These are phyloP conservation scores for Enteromius treurensis DNA, from an alignment of 2,797 vertebrate species.

Conservation along the genomic window DNA sequence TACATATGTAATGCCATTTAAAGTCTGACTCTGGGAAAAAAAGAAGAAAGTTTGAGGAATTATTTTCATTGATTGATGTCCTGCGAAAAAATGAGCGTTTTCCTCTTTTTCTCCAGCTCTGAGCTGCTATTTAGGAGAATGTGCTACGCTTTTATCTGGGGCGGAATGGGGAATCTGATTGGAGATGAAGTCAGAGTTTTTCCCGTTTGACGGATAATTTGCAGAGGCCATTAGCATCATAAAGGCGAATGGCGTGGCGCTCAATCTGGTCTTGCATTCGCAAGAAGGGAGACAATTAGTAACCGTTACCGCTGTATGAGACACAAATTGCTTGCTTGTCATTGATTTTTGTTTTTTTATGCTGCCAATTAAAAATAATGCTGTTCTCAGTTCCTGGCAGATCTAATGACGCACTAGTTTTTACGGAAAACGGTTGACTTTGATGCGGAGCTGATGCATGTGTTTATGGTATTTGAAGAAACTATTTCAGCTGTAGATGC, in stretches of 20 bases:
- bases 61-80: constrained; percentile 90
- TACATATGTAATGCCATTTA: constrained; percentile 98
- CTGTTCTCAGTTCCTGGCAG: constrained; percentile 1
- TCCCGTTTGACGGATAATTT: constrained; percentile 36
- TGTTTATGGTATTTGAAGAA: constrained; percentile 24
- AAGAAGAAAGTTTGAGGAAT: constrained; percentile 89
- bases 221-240: constrained; percentile 54
- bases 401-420: constrained; percentile 5
- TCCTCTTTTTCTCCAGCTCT: constrained; percentile 39
- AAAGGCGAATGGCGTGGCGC: constrained; percentile 40
- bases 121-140: constrained; percentile 36
- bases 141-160: constrained; percentile 24
- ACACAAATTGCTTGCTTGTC: constrained; percentile 34
- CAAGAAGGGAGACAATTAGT: constrained; percentile 21
- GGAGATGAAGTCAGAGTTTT: constrained; percentile 43
- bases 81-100: constrained; percentile 80
- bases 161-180: constrained; percentile 44
- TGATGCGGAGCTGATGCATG: background rate
- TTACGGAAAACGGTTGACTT: background rate
- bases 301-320: background rate
- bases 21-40: constrained; percentile 81
- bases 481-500: background rate
- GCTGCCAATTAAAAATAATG: constrained; percentile 34
- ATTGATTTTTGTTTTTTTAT: constrained; percentile 8
- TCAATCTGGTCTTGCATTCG: background rate